Evolutionary conservation across 2,888 invertebrate genomes (phyloP).

Genomic region (Melinaea marsaeus): DNA sequence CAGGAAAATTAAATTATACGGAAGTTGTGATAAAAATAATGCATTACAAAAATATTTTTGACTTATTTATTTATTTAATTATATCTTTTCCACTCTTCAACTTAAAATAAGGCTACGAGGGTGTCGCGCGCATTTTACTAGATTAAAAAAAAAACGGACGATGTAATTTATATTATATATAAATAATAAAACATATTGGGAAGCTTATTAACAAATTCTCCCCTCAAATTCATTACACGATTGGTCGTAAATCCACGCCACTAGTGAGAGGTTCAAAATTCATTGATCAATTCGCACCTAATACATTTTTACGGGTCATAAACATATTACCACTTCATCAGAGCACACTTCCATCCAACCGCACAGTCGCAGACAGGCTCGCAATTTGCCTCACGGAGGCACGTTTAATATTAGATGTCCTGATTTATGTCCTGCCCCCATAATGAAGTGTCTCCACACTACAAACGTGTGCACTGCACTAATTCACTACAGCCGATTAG

Average conservation of each 20-base stretch:
- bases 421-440: conserved; percentile 74
- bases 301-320: conserved; percentile 39
- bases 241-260: conserved; percentile 5
- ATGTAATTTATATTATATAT: too few species aligned
- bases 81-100: neutral
- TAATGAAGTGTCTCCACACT: conserved; percentile 76
- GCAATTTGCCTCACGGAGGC: conserved; percentile 75
- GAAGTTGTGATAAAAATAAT: conserved; percentile 58
- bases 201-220: neutral
- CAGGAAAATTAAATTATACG: conserved; percentile 67
- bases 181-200: neutral
- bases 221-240: too few species aligned
- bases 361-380: conserved; percentile 53
- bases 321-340: conserved; percentile 44
- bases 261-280: conserved; percentile 10
- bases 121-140: too few species aligned
- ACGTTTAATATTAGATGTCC: conserved; percentile 79
- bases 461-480: conserved; percentile 71
- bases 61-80: neutral
- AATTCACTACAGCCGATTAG: conserved; percentile 72
- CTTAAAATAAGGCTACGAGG: neutral
- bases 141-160: too few species aligned
- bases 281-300: conserved; percentile 30
- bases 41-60: conserved; percentile 10
- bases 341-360: conserved; percentile 45